These are phyloP conservation scores for Drosophila nigrodunni DNA, from an alignment of 1,140 invertebrate species.

Conservation along the genomic window DNA sequence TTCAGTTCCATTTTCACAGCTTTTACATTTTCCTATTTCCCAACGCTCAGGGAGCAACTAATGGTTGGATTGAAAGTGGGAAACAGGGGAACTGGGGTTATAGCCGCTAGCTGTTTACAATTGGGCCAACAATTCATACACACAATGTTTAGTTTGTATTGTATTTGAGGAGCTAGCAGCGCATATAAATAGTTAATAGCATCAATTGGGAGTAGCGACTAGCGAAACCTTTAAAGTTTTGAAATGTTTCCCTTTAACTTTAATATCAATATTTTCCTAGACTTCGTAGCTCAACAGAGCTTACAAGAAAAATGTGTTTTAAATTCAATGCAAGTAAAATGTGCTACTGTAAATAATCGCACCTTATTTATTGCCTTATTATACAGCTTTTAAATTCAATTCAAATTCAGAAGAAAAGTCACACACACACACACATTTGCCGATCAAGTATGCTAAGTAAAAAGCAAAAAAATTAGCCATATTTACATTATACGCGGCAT, in stretches of 20 bases:
- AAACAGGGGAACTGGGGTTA: background rate
- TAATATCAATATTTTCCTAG: no score
- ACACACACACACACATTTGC: background rate
- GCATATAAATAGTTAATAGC: constrained; percentile 17
- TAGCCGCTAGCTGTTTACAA: constrained; percentile 59
- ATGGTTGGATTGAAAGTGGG: background rate
- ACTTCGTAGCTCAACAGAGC: no score
- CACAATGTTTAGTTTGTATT: constrained; percentile 68
- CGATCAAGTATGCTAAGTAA: background rate
- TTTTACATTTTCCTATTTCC: constrained; percentile 7
- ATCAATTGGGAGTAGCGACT: background rate
- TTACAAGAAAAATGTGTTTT: no score
- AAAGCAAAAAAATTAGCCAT: background rate
- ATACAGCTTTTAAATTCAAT: no score
- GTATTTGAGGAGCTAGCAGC: constrained; percentile 55
- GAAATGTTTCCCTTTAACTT: no score
- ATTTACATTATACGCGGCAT: background rate
- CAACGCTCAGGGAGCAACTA: constrained; percentile 13
- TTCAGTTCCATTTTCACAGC: constrained; percentile 9
- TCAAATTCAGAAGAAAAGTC: no score
- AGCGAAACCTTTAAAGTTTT: no score
- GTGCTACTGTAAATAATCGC: background rate
- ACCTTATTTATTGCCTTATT: no score
- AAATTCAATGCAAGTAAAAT: background rate
- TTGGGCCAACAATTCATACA: constrained; percentile 70